Evolutionary conservation across 1,140 invertebrate genomes (phyloP), one percentile per base, ranked within the genome.

Genomic region (Nasonia longicornis): DNA sequence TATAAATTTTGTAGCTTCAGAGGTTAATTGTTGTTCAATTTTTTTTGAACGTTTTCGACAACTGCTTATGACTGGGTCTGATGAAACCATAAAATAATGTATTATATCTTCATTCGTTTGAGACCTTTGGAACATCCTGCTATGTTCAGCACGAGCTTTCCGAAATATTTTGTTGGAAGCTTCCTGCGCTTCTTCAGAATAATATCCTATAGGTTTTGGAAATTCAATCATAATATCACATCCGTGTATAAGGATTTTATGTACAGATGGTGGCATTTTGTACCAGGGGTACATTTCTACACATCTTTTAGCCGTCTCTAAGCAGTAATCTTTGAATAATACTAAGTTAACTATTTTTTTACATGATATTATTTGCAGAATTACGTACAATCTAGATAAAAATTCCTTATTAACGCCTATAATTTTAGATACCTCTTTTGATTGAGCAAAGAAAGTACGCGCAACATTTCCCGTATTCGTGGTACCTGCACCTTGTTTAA

Each of bases 231-330:
- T 86, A 12, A 89, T 87, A n/a, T 86, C 79, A 67, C 72, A 58
- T 20, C 87, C 85, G 82, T 89, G 86, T 16, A 88, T 83, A 10
- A 89, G 75, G 52, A 89, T 83, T 85, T 86, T 89, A 69, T 89
- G 87, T 3, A 87, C 71, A 35, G 83, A 85, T 11, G 80, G 72
- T 22, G 86, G 84, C 84, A 88, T 87, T 20, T 83, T 69, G 77
- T 85, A 88, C 87, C 86, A 88, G 1, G 14, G 48, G 85, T 86
- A 88, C 29, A 84, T 58, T 7, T 80, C 20, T 6, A 86, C 67
- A 76, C 77, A 87, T n/a, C 83, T 16, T 82, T 80, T 77, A 69
- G 83, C 83, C 8, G 84, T 87, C 26, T 84, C 83, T 26, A 42
- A 35, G 38, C 79, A 58, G 64, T 85, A 85, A 38, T 16, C 26